phyloP scores from a whole-genome alignment of 2,113 vertebrate species.

The Saguinus midas region DNA sequence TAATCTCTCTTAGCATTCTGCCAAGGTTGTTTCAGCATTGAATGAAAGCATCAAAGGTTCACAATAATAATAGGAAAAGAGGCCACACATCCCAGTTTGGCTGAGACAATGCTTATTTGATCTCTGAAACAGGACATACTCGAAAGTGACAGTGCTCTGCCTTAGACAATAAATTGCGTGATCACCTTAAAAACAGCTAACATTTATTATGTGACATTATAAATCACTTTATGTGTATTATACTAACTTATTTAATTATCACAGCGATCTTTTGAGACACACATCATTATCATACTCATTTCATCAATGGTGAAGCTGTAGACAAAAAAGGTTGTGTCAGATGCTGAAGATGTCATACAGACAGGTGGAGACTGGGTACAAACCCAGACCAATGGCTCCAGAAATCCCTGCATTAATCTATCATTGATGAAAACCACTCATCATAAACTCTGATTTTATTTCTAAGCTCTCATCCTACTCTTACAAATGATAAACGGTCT shows the following conservation, averaged over 20 bases:
- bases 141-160: not conserved
- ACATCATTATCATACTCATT: not conserved
- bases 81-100: not conserved
- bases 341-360: not conserved
- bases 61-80: not conserved
- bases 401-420: not conserved
- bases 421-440: not conserved
- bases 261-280: not conserved
- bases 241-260: not conserved
- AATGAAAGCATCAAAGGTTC: not conserved
- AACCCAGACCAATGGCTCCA: not conserved
- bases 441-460: not conserved
- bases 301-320: not conserved
- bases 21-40: not conserved
- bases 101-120: not conserved
- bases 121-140: not conserved
- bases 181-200: not conserved
- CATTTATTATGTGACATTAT: not conserved
- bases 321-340: not conserved
- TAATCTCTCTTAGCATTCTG: not conserved
- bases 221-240: not conserved
- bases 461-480: not conserved
- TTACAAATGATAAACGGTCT: not conserved
- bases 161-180: not conserved
- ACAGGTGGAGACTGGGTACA: not conserved